Conservation (phyloP, 1,140 invertebrate species). For the Drosophila persimilis region DNA sequence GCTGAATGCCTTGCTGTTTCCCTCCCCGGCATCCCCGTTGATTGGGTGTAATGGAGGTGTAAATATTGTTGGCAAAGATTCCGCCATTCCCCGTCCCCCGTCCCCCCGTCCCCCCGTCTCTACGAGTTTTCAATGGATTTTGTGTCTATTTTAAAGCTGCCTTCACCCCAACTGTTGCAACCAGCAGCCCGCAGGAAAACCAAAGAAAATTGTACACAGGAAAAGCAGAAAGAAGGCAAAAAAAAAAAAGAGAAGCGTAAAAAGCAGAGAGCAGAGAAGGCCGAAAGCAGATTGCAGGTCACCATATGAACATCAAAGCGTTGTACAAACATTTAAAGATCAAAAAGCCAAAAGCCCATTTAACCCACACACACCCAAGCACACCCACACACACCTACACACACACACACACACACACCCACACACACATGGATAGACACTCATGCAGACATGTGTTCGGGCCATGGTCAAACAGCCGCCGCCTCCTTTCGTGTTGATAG, state of each 20-base stretch:
- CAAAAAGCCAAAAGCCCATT: slow-evolving; percentile 74
- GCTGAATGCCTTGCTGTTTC: slow-evolving; percentile 12
- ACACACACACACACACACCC: slow-evolving; percentile 13
- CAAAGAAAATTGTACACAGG: slow-evolving; percentile 3
- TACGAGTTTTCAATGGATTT: no score
- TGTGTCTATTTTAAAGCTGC: no score
- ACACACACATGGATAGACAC: slow-evolving; percentile 5
- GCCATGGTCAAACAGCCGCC: slow-evolving; percentile 26
- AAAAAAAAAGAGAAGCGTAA: slow-evolving; percentile 15
- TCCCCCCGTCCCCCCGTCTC: no score
- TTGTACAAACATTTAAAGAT: slow-evolving; percentile 77
- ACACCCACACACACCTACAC: slow-evolving; percentile 24
- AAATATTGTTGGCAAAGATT: slow-evolving; percentile 19
- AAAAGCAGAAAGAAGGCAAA: slow-evolving; percentile 2
- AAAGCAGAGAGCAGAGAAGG: slow-evolving; percentile 9
- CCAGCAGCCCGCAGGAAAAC: background rate
- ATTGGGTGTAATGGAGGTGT: slow-evolving; percentile 21
- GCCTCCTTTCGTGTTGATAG: slow-evolving; percentile 31
- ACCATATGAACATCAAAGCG: slow-evolving; percentile 67
- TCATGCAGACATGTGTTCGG: slow-evolving; percentile 30
- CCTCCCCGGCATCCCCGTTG: background rate
- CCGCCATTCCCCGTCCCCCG: no score
- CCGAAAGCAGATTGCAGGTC: slow-evolving; percentile 46
- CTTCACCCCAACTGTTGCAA: background rate
- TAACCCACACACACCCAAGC: slow-evolving; percentile 51